Evolutionary conservation across 2,797 vertebrate genomes (phyloP).

Genomic region (Threskiornis aethiopicus): DNA sequence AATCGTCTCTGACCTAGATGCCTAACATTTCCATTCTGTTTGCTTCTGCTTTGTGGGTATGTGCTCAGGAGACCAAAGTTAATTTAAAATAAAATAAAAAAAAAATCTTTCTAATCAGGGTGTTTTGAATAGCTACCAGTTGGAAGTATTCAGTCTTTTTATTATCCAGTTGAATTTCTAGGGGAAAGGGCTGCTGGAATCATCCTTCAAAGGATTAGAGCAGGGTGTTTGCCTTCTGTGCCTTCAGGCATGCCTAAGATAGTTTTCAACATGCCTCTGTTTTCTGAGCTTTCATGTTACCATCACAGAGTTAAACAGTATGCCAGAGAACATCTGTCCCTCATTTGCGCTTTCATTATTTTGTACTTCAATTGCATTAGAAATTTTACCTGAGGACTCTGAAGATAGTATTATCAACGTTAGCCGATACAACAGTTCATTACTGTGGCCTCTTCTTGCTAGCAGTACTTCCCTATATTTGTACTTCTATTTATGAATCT

Average conservation of each 20-base stretch:
- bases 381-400: not conserved
- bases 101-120: not conserved
- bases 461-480: not conserved
- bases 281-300: not conserved
- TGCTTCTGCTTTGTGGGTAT: not conserved
- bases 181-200: slow-evolving; percentile 11
- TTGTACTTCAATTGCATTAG: not conserved
- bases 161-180: slow-evolving; percentile 2
- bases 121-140: not conserved
- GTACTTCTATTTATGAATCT: not conserved
- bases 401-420: not conserved
- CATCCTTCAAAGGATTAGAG: slow-evolving; percentile 33
- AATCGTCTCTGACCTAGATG: not conserved
- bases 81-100: not conserved
- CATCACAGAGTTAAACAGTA: not conserved
- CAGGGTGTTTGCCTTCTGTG: not conserved
- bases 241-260: slow-evolving; percentile 4
- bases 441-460: not conserved
- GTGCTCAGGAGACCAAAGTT: not conserved
- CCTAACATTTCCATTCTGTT: not conserved
- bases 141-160: not conserved
- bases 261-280: slow-evolving; percentile 23
- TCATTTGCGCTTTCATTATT: not conserved
- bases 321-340: not conserved
- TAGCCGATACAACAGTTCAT: not conserved